Evolutionary conservation across 2,797 vertebrate genomes (phyloP), one percentile per base, ranked within the genome.

Genomic region (Gymnoscopelus braueri): DNA sequence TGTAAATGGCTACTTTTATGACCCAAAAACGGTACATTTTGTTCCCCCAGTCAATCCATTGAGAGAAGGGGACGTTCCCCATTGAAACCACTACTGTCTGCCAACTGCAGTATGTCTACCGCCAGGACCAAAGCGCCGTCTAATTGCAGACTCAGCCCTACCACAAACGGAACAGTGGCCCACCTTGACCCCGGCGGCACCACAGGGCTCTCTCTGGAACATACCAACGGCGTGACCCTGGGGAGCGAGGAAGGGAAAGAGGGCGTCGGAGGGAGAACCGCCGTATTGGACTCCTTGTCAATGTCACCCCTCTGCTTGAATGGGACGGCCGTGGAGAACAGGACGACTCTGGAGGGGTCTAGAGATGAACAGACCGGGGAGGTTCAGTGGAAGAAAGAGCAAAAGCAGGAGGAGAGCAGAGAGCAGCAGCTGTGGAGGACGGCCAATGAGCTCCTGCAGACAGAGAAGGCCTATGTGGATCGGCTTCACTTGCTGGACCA

Each of bases 401-500:
- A 65, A 59, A 23, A 1, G 76, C 83, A 77, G 7, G 82, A 87
- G 15, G 90, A 83, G 4, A 80, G 66, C 50, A 56, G 61, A 0
- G 88, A 91, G 62, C 91, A 95, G 72, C 96, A 95, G 79, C 62
- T 94, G 50, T 90, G 74, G 65, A 95, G 90, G 64, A 94, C 96
- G 0, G 95, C 95, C 14, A 80, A 67, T 11, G 97, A 98, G 78
- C 93, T 98, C 14, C 89, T 98, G 88, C 94, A 95, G 80, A 97
- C 96, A 0, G 97, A 98, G 88, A 89, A 91, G 78, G 87, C 95
- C 3, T 98, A 97, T 0, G 96, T 97, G 54, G 87, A 80, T 13
- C 95, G 95, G 3, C 95, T 98, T 39, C 84, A 96, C 77, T 92
- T 98, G 69, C 91, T 98, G 0, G 94, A 96, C 86, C 94, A 96